Percentiles rank a stretch among this genome's conserved stretches.
Evolutionary conservation across 1,140 invertebrate genomes (phyloP).

Genomic region (Brachionus angularis): DNA sequence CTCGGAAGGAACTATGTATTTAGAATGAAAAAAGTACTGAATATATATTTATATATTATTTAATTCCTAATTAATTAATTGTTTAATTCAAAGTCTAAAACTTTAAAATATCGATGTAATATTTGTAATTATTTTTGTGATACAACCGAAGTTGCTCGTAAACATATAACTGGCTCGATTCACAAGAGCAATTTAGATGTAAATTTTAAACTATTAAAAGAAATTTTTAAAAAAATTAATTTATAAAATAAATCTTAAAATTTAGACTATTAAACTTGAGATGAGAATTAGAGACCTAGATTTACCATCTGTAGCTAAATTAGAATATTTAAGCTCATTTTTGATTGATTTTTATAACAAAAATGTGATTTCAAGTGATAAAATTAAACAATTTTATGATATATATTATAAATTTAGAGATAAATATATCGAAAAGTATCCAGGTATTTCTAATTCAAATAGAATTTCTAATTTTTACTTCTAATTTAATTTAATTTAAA

Average conservation of each 20-base stretch:
- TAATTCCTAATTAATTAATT: background rate
- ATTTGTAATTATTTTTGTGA: slow-evolving; percentile 58
- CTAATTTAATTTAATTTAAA: background rate
- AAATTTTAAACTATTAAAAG: background rate
- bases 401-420: slow-evolving; percentile 26
- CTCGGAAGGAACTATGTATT: slow-evolving; percentile 49
- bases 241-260: too few species aligned
- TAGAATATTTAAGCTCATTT: background rate
- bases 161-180: slow-evolving; percentile 51
- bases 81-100: slow-evolving; percentile 45
- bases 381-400: slow-evolving; percentile 11
- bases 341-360: slow-evolving; percentile 32
- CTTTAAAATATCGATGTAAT: slow-evolving; percentile 55
- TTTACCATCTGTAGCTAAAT: background rate
- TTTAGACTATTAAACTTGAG: slow-evolving; percentile 17
- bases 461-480: background rate
- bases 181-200: slow-evolving; percentile 53
- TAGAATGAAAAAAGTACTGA: slow-evolving; percentile 50
- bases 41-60: background rate
- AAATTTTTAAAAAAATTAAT: too few species aligned
- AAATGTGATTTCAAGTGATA: slow-evolving; percentile 19
- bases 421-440: slow-evolving; percentile 2
- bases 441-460: background rate
- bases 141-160: slow-evolving; percentile 48
- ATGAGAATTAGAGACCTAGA: slow-evolving; percentile 19